Conservation (phyloP, 2,888 invertebrate genomes). For the Caenorhabditis becei region DNA sequence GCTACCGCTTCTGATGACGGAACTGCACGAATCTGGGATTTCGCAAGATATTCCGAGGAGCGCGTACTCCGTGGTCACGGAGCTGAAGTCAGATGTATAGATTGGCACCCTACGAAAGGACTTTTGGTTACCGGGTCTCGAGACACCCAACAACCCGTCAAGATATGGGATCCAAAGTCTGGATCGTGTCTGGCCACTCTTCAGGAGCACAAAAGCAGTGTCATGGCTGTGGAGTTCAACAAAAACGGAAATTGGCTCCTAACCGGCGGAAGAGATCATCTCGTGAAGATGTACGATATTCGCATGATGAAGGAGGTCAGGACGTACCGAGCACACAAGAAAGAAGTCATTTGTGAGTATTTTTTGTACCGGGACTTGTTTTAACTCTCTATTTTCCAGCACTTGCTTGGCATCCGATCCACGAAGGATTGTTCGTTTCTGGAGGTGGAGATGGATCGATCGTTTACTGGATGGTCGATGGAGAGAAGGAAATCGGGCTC, state of each 20-base stretch:
- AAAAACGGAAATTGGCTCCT: slow-evolving; percentile 97
- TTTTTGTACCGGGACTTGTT: background rate
- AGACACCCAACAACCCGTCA: slow-evolving; percentile 99
- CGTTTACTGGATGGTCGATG: slow-evolving; percentile 95
- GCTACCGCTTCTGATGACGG: slow-evolving; percentile 99
- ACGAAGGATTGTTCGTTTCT: slow-evolving; percentile 96
- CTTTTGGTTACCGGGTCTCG: slow-evolving; percentile 98
- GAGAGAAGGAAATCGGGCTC: slow-evolving; percentile 92
- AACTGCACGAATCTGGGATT: slow-evolving; percentile 98
- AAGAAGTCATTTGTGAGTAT: slow-evolving; percentile 88
- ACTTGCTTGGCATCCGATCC: slow-evolving; percentile 96
- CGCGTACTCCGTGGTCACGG: slow-evolving; percentile 86
- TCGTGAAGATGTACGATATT: slow-evolving; percentile 97
- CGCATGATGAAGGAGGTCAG: slow-evolving; percentile 96
- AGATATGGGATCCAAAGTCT: slow-evolving; percentile 98
- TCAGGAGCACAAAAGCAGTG: slow-evolving; percentile 99
- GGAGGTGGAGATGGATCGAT: slow-evolving; percentile 99
- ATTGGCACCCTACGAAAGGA: slow-evolving; percentile 99
- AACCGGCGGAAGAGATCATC: slow-evolving; percentile 73
- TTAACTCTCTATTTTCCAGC: slow-evolving; percentile 79
- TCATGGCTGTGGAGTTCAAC: slow-evolving; percentile 99
- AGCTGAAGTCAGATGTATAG: slow-evolving; percentile 86
- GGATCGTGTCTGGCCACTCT: slow-evolving; percentile 95
- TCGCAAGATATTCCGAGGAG: slow-evolving; percentile 94
- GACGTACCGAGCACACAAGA: slow-evolving; percentile 98